A percentile compares a stretch with the other conserved stretches of the same genome.
phyloP scores from a whole-genome alignment of 1,140 invertebrate genomes.

The Bradysia coprophila region DNA sequence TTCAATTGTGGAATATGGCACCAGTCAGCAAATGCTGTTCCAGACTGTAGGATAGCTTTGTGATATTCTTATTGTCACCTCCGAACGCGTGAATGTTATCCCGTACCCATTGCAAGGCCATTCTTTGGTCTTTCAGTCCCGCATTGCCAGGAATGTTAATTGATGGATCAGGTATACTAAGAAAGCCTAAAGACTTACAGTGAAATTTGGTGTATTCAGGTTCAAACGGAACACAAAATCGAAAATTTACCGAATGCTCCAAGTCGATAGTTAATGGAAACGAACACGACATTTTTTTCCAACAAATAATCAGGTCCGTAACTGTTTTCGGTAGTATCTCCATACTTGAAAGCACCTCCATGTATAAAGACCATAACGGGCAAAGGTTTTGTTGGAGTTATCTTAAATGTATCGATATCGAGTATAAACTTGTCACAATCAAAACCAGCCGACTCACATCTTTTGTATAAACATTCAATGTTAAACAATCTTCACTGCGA shows the following conservation, averaged over 20 bases:
- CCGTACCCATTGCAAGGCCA: conserved; percentile 26
- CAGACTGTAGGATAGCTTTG: no score
- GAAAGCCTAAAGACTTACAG: no score
- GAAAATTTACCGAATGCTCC: conserved; percentile 31
- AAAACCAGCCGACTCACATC: no score
- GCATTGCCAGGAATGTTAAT: conserved; percentile 22
- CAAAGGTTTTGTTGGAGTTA: no score
- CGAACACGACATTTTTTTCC: conserved; percentile 31
- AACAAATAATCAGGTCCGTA: conserved; percentile 31
- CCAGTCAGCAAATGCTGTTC: conserved; percentile 40
- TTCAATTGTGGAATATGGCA: conserved; percentile 14
- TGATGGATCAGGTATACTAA: conserved; percentile 23
- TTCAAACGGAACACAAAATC: no score
- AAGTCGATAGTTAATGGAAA: conserved; percentile 34
- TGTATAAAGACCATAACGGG: conserved; percentile 16
- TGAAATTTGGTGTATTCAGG: no score
- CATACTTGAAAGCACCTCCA: conserved; percentile 35
- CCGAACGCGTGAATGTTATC: conserved; percentile 19
- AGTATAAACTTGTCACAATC: no score
- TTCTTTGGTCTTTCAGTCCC: conserved; percentile 28
- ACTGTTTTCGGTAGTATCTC: conserved; percentile 21
- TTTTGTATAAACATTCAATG: conserved; percentile 22
- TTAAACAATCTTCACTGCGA: conserved; percentile 22
- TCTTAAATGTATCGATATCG: no score
- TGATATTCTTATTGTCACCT: conserved; percentile 23